A percentile compares a stretch with the other conserved stretches of the same genome.
Conservation (phyloP, 1,140 invertebrate species). For the Onthophagus taurus region DNA sequence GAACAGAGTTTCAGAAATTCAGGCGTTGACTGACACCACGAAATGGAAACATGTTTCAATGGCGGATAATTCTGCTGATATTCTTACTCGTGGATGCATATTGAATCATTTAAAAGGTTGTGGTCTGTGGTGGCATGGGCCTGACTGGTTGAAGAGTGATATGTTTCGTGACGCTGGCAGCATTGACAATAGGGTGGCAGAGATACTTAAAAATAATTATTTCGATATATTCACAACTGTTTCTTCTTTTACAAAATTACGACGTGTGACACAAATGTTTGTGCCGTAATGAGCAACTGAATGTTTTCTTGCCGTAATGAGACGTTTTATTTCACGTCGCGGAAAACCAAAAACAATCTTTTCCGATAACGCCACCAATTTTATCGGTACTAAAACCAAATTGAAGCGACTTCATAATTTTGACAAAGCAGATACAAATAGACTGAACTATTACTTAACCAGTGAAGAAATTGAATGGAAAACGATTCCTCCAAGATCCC, state of each 20-base stretch:
- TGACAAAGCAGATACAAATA: neutral
- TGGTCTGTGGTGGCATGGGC: neutral
- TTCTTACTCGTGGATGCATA: too few species aligned
- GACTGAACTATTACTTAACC: neutral
- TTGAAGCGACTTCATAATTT: slow-evolving; percentile 1
- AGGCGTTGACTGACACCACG: slow-evolving; percentile 15
- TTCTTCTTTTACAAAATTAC: too few species aligned
- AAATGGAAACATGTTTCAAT: slow-evolving; percentile 38
- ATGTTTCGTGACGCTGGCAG: too few species aligned
- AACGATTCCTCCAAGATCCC: slow-evolving; percentile 1
- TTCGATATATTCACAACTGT: too few species aligned
- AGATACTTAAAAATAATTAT: too few species aligned
- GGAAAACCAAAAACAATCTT: slow-evolving; percentile 11
- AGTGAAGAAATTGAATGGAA: neutral
- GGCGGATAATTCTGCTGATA: slow-evolving; percentile 39
- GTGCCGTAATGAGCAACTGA: too few species aligned
- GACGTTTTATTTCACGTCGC: too few species aligned
- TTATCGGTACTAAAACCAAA: slow-evolving; percentile 18
- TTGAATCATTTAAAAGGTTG: neutral
- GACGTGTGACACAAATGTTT: too few species aligned
- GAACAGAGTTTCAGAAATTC: slow-evolving; percentile 36
- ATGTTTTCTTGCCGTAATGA: too few species aligned
- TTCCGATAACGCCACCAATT: slow-evolving; percentile 37
- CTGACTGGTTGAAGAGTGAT: too few species aligned
- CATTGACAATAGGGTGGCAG: too few species aligned